Evolutionary conservation across 2,113 vertebrate species (phyloP).

Genomic region (Pipra filicauda): DNA sequence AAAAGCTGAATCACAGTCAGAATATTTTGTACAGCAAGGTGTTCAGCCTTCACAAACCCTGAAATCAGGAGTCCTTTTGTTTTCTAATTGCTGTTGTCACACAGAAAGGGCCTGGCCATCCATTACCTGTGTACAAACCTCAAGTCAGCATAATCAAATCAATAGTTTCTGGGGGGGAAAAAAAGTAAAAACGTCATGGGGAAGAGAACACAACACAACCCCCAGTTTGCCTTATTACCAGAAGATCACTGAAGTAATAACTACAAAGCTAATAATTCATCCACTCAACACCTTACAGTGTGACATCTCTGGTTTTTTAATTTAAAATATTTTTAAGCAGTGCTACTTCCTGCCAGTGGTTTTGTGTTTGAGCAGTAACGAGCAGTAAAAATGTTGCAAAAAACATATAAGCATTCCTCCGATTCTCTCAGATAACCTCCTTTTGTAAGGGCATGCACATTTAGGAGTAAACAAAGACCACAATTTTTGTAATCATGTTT

Average conservation of each 20-base stretch:
- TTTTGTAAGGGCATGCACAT: not conserved
- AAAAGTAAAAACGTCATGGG: not conserved
- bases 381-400: not conserved
- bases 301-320: not conserved
- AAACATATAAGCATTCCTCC: fast-evolving
- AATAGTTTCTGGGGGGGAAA: not conserved
- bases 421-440: not conserved
- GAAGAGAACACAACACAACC: not conserved
- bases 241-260: not conserved
- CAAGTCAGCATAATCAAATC: not conserved
- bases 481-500: not conserved
- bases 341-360: not conserved
- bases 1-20: not conserved
- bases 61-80: not conserved
- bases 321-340: not conserved
- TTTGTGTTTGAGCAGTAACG: not conserved
- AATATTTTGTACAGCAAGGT: not conserved
- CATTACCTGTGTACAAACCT: not conserved
- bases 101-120: not conserved
- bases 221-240: not conserved
- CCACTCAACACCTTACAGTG: not conserved
- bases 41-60: not conserved
- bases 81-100: not conserved
- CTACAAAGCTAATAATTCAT: not conserved
- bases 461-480: not conserved